Evolutionary conservation across 1,140 invertebrate species (phyloP), one percentile per base, ranked within the genome.

Genomic region (Contarinia nasturtii): DNA sequence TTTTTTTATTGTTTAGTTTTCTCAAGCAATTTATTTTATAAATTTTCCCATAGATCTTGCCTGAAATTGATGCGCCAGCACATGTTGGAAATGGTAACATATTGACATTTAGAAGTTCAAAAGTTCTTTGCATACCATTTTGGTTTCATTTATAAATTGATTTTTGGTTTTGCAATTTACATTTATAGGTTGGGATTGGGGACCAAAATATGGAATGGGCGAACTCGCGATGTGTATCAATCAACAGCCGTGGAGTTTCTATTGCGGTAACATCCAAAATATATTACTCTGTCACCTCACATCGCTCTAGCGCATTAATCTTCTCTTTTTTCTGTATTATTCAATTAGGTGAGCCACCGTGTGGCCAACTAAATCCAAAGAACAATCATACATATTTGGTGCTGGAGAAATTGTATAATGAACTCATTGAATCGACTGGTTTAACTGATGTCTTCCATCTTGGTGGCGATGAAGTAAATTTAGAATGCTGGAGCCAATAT

Each of bases 381-480:
- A 88, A 87, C 63, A 73, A 74, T 2, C 72, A 82, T 51, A 75
- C 82, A 0, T 84, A 80, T 59, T 61, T 71, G n/a, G 68, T 86
- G 5, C 63, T 86, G 10, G 69, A 74, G 54, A 69, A 69, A 19
- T 64, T 82, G 2, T 82, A 81, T 57, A 66, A 64, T 36, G 81
- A 84, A 51, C 64, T 85, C 10, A 59, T 83, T 17, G 65, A 76
- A 40, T 61, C 77, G 8, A 80, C 76, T 8, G 74, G 73, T 0
- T 70, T 73, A 43, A 70, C 70, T 10, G 80, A 82, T 51, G 62
- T 82, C 17, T 79, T 87, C 54, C 86, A 89, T 61, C 70, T 88
- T 48, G 86, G 86, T 20, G 85, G 84, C 2, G 86, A 89, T 59
- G 86, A 88, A 66, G 83, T 87, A 15, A 72, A 77, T 57, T 58